Evolutionary conservation across 2,113 vertebrate genomes (phyloP), one percentile per base, ranked within the genome.

Genomic region (Ellobius talpinus): DNA sequence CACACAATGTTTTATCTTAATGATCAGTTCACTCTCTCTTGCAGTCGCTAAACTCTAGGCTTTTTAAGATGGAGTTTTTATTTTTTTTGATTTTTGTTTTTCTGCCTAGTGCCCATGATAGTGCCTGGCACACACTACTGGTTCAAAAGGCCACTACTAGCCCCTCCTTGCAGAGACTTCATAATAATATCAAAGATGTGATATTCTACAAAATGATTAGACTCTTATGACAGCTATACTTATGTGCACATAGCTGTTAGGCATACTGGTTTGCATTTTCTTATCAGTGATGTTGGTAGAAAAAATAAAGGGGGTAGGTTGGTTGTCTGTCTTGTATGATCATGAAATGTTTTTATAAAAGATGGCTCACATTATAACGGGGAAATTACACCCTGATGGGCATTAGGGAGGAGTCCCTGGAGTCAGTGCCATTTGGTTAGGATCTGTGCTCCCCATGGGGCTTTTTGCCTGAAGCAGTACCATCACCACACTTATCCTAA

Each of bases 371-470:
- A 36, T 87, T 93, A 16, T 36, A 16, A 78, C 24, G 52, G 77
- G 3, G 79, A 72, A 88, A 47, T 77, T 61, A 77, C 36, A 81
- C 33, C 66, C 31, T 14, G 0, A 42, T 73, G 45, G 61, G 52
- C 52, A 16, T 81, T 58, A 36, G 45, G 65, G 85, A 92, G 13
- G 36, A 87, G 45, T 78, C 82, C 72, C 7, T 58, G 72, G 14
- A 70, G n/a, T 19, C 94, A 52, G 87, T 89, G 65, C 81, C 66
- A 33, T 90, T 90, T 73, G 39, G 78, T 87, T 91, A 61, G 61
- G 39, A 52, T 93, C 33, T 82, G 23, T 92, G 39, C 74, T 96
- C 50, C 86, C 81, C 31, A 2, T 50, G 42, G 88, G 50, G 81
- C 72, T 94, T 92, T 94, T 19, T 26, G 29, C 24, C 81, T 31